A percentile compares a stretch with the other conserved stretches of the same genome.
Conservation (phyloP, 1,140 invertebrate species). For the Aphidius gifuensis region DNA sequence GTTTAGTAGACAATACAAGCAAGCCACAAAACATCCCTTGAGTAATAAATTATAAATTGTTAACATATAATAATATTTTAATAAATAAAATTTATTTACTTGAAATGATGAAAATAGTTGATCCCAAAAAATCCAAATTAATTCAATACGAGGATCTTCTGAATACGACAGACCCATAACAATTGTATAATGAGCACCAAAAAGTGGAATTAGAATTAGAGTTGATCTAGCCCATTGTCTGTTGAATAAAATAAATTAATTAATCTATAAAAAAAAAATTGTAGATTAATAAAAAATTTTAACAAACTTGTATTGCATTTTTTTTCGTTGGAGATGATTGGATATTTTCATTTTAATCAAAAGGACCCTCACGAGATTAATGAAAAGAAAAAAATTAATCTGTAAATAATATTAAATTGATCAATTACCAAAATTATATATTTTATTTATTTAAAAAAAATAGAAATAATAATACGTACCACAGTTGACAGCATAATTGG, state of each 20-base stretch:
- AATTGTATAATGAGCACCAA: slow-evolving; percentile 72
- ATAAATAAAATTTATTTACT: slow-evolving; percentile 48
- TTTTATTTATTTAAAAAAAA: too few species aligned
- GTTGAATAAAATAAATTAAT: slow-evolving; percentile 9
- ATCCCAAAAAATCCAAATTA: slow-evolving; percentile 69
- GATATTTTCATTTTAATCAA: slow-evolving; percentile 66
- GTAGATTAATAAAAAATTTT: too few species aligned
- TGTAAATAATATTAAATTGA: slow-evolving; percentile 42
- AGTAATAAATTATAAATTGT: slow-evolving; percentile 4
- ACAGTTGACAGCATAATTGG: slow-evolving; percentile 66
- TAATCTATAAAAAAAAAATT: slow-evolving; percentile 7
- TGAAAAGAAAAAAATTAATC: slow-evolving; percentile 70
- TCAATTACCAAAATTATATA: not conserved
- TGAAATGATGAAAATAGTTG: slow-evolving; percentile 74
- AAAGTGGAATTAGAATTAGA: slow-evolving; percentile 71
- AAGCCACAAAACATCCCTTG: slow-evolving; percentile 62
- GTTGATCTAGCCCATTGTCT: slow-evolving; percentile 66
- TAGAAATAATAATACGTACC: slow-evolving; percentile 48
- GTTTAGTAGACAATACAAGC: slow-evolving; percentile 64
- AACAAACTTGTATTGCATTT: slow-evolving; percentile 40
- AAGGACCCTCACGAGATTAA: slow-evolving; percentile 72
- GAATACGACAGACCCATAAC: slow-evolving; percentile 63
- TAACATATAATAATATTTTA: not conserved
- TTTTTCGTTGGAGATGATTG: slow-evolving; percentile 58
- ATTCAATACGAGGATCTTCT: slow-evolving; percentile 53